phyloP scores from a whole-genome alignment of 2,797 vertebrate species.

The Borostomias antarcticus region DNA sequence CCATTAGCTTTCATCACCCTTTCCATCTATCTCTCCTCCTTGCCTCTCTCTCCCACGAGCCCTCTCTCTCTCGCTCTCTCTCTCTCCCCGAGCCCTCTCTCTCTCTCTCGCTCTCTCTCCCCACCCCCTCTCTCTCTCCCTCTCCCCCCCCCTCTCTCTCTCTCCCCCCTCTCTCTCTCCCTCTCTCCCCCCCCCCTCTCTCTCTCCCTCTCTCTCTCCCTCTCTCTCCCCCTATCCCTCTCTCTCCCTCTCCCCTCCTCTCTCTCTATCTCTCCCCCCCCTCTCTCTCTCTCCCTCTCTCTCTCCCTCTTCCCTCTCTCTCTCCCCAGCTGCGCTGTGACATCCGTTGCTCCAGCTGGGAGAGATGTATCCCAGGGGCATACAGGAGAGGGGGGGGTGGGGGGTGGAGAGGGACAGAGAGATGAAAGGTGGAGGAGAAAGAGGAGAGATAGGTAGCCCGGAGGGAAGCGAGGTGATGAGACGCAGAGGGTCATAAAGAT shows the following conservation, averaged over 20 bases:
- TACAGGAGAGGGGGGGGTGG: not conserved
- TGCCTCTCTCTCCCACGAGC: too few relatives aligned
- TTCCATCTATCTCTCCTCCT: too few relatives aligned
- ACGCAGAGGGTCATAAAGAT: not conserved
- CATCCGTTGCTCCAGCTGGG: constrained; percentile 36
- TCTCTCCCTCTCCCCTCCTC: not conserved
- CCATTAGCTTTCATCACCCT: too few relatives aligned
- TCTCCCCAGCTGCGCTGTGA: constrained; percentile 38
- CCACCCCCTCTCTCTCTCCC: too few relatives aligned
- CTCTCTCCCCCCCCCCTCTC: constrained; percentile 12
- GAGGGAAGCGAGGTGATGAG: not conserved
- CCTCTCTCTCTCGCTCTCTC: too few relatives aligned
- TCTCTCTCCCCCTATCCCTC: not conserved
- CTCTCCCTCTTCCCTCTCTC: constrained; percentile 6
- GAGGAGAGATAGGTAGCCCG: too few relatives aligned
- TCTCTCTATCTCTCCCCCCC: not conserved
- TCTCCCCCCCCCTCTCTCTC: too few relatives aligned
- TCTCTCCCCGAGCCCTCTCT: too few relatives aligned
- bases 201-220: not conserved
- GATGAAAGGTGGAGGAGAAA: not conserved
- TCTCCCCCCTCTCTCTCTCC: not conserved
- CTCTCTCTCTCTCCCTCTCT: not conserved
- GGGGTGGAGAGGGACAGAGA: not conserved
- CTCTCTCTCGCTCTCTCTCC: too few relatives aligned
- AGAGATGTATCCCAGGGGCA: constrained; percentile 24